Evolutionary conservation across 1,140 invertebrate genomes (phyloP).

Genomic region (Cydia fagiglandana): DNA sequence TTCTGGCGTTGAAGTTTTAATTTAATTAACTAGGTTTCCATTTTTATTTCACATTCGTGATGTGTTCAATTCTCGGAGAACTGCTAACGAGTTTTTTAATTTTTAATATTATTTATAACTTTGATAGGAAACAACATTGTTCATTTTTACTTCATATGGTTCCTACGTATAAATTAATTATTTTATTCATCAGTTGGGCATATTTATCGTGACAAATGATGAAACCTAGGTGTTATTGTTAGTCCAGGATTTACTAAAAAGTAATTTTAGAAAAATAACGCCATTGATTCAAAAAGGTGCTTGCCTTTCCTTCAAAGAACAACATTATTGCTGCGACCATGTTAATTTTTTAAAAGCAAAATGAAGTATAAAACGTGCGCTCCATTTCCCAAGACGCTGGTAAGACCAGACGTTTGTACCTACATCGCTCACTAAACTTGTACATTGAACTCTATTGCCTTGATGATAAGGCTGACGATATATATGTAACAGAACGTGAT

Average conservation of each 20-base stretch:
- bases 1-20: neutral
- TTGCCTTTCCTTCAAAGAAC: neutral
- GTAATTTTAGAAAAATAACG: neutral
- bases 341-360: constrained; percentile 15
- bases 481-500: neutral
- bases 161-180: too few relatives aligned
- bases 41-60: neutral
- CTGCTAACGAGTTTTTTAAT: too few relatives aligned
- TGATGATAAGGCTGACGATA: neutral
- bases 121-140: too few relatives aligned
- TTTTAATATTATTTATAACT: too few relatives aligned
- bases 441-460: neutral
- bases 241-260: too few relatives aligned
- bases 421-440: neutral
- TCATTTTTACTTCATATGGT: too few relatives aligned
- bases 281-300: neutral
- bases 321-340: neutral
- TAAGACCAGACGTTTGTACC: neutral
- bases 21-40: neutral
- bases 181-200: too few relatives aligned
- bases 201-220: too few relatives aligned
- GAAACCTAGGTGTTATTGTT: too few relatives aligned
- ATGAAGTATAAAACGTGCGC: neutral
- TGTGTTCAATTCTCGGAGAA: too few relatives aligned
- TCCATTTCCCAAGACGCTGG: neutral